Evolutionary conservation across 2,797 vertebrate genomes (phyloP).

Genomic region (Coendou prehensilis): DNA sequence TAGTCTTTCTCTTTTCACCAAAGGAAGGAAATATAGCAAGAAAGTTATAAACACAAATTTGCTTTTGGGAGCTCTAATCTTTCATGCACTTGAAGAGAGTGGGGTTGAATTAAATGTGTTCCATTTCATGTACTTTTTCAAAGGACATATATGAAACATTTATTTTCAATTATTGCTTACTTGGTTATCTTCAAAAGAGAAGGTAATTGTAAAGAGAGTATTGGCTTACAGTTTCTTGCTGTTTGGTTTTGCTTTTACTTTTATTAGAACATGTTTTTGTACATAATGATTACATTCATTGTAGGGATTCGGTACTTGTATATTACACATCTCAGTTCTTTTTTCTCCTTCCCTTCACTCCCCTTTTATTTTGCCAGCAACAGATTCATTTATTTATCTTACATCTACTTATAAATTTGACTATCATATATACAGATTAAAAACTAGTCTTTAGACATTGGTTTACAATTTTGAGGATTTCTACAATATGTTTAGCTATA

Average conservation of each 20-base stretch:
- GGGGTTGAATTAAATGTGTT: background rate
- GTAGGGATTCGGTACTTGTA: background rate
- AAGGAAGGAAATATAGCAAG: background rate
- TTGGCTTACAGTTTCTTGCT: background rate
- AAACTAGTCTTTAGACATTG: background rate
- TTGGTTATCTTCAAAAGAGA: background rate
- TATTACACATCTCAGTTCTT: background rate
- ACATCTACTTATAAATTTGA: background rate
- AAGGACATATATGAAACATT: background rate
- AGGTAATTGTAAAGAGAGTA: background rate
- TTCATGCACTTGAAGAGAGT: conserved; percentile 6
- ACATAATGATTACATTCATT: background rate
- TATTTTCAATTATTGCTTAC: background rate
- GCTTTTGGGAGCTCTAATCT: background rate
- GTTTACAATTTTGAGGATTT: background rate
- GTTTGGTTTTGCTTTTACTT: background rate
- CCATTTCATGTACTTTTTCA: background rate
- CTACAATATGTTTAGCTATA: background rate
- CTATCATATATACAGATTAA: background rate
- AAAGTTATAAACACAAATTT: background rate
- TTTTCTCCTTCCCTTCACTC: background rate
- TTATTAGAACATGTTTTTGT: background rate
- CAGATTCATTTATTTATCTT: background rate
- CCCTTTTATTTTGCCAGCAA: background rate
- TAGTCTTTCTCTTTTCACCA: background rate